Evolutionary conservation across 1,140 invertebrate species (phyloP), one percentile per base, ranked within the genome.

Genomic region (Harpegnathos saltator): DNA sequence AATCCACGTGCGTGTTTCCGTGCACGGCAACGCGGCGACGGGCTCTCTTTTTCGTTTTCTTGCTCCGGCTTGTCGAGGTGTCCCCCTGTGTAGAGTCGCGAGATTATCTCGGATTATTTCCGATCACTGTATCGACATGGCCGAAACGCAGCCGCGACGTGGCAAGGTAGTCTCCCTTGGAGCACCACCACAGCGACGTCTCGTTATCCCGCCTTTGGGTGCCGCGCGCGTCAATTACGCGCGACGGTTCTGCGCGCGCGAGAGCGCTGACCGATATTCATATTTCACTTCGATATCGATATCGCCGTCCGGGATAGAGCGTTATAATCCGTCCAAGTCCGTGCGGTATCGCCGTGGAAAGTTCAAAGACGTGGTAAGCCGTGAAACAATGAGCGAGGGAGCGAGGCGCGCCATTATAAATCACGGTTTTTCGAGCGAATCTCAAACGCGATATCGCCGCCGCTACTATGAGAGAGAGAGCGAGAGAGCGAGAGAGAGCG

Each of bases 361-460:
- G 33, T 68, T 44, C 65, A 15, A 73, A 69, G 58, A 65, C 63
- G 74, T 52, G 74, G 74, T 62, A 75, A 86, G 74, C 69, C 38
- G 69, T n/a, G 74, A 88, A 80, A 81, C 63, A 81, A 86, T 33
- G 44, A 56, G n/a, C 38, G 38, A 33, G 33, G 33, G 33, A 56
- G 5, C 52, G 63, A 15, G 33, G 33, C 12, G 15, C 38, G 15
- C n/a, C 58, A 56, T 44, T 48, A 80, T 84, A 88, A 88, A 84
- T 88, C 71, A 81, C 22, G 14, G 82, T 84, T 84, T 84, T 88
- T 84, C 72, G 56, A 26, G 26, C 56, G 66, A 65, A 62, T 63
- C 74, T 52, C 77, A 82, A 82, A 84, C 66, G 33, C 61, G 83
- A 84, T 82, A 82, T 65, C 75, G 56, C 33, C 19, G 54, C 66